Conservation (phyloP, 2,113 vertebrate species). For the Melanostigma gelatinosum region DNA sequence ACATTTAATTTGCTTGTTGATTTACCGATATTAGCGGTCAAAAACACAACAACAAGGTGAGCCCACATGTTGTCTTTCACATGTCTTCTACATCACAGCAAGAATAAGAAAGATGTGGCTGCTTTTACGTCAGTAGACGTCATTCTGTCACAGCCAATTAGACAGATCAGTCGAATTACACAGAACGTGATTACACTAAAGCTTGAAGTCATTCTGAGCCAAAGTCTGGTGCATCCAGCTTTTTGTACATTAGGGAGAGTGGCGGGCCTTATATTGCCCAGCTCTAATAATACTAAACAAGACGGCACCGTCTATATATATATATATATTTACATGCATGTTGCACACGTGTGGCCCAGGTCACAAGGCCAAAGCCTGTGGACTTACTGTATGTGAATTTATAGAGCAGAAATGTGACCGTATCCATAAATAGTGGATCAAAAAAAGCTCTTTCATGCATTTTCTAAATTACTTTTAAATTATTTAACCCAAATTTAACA, state of each 20-base stretch:
- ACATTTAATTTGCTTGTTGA: not conserved
- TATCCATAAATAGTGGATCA: not conserved
- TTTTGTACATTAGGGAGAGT: not conserved
- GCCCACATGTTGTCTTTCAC: not conserved
- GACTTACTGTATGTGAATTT: not conserved
- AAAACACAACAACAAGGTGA: not conserved
- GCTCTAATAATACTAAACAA: not conserved
- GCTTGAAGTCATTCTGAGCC: not conserved
- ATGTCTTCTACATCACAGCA: not conserved
- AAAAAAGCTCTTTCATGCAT: not conserved
- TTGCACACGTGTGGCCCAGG: not conserved
- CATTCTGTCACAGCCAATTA: conserved; percentile 44
- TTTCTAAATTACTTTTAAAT: not conserved
- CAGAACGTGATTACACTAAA: conserved; percentile 29
- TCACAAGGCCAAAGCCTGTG: not conserved
- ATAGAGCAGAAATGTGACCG: not conserved
- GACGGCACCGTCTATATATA: not conserved
- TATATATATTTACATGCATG: not conserved
- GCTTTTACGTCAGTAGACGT: conserved; percentile 17
- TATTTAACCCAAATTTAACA: no score
- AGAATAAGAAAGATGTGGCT: not conserved
- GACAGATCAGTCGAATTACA: conserved; percentile 29
- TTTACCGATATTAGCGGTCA: not conserved
- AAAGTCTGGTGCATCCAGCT: not conserved
- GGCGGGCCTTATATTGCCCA: not conserved